A percentile compares a stretch with the other conserved stretches of the same genome.
These are phyloP conservation scores for Drosophila dunni DNA, from an alignment of 1,140 invertebrate species.

Conservation along the genomic window DNA sequence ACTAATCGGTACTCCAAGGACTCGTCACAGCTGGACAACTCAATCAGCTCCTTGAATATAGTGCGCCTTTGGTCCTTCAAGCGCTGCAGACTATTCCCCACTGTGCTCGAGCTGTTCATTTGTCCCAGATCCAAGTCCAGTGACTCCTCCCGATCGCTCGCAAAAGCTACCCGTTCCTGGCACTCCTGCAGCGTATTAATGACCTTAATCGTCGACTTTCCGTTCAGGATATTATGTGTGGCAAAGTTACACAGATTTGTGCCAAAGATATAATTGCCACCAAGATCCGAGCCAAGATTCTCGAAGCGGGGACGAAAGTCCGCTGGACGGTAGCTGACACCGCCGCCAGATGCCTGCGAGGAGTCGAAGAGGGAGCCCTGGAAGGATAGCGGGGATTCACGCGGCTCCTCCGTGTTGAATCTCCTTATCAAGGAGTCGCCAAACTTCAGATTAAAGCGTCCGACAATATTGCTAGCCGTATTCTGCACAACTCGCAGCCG, in stretches of 20 bases:
- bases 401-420: conserved; percentile 33
- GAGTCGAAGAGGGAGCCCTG: conserved; percentile 75
- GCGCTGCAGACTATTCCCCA: conserved; percentile 58
- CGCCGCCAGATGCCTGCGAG: conserved; percentile 42
- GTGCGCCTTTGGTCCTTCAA: conserved; percentile 69
- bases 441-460: conserved; percentile 65
- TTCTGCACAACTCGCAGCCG: conserved; percentile 67
- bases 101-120: neutral
- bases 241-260: conserved; percentile 72
- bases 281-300: conserved; percentile 6
- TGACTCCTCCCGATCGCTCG: conserved; percentile 5
- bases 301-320: conserved; percentile 60
- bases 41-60: conserved; percentile 73
- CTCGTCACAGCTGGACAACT: conserved; percentile 74
- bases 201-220: conserved; percentile 70
- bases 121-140: neutral
- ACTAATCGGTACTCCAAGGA: conserved; percentile 71
- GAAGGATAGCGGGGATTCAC: conserved; percentile 76
- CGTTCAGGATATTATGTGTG: conserved; percentile 63
- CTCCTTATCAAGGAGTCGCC: conserved; percentile 54
- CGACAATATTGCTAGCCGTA: conserved; percentile 69
- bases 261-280: conserved; percentile 66
- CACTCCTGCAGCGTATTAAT: conserved; percentile 62
- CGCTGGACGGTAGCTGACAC: conserved; percentile 39
- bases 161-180: conserved; percentile 34